phyloP scores from a whole-genome alignment of 2,797 vertebrate species.

The Lepus oiostolus region DNA sequence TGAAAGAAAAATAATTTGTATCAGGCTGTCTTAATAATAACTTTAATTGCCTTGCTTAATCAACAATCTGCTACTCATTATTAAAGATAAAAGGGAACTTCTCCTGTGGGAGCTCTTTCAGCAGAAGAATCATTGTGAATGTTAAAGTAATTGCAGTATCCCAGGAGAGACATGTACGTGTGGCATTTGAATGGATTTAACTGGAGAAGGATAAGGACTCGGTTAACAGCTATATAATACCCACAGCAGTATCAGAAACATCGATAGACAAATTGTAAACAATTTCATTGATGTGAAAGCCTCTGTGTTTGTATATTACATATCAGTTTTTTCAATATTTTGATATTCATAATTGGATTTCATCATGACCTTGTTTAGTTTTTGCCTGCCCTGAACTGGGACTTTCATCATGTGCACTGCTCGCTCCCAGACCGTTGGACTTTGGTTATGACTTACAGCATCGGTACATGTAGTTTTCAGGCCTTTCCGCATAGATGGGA shows the following conservation, averaged over 20 bases:
- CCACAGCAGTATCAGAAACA: neutral
- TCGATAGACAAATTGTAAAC: constrained; percentile 45
- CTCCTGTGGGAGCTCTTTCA: constrained; percentile 71
- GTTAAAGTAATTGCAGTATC: neutral
- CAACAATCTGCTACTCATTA: constrained; percentile 67
- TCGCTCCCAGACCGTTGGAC: neutral
- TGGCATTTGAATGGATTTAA: constrained; percentile 9
- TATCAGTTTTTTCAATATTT: neutral
- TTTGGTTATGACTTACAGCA: neutral
- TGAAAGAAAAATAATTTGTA: constrained; percentile 54
- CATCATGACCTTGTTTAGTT: neutral
- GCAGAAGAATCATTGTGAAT: constrained; percentile 46
- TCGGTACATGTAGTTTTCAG: neutral
- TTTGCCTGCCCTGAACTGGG: neutral
- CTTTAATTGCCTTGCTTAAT: constrained; percentile 76
- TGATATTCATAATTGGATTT: constrained; percentile 4
- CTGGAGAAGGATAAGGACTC: constrained; percentile 8
- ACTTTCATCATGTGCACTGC: neutral
- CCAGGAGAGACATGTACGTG: neutral
- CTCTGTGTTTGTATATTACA: neutral
- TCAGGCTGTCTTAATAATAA: neutral
- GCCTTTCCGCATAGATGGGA: neutral
- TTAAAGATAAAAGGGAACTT: constrained; percentile 62
- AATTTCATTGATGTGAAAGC: constrained; percentile 17
- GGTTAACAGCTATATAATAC: neutral